phyloP scores from a whole-genome alignment of 2,888 invertebrate genomes.

The Frankliniella intonsa region DNA sequence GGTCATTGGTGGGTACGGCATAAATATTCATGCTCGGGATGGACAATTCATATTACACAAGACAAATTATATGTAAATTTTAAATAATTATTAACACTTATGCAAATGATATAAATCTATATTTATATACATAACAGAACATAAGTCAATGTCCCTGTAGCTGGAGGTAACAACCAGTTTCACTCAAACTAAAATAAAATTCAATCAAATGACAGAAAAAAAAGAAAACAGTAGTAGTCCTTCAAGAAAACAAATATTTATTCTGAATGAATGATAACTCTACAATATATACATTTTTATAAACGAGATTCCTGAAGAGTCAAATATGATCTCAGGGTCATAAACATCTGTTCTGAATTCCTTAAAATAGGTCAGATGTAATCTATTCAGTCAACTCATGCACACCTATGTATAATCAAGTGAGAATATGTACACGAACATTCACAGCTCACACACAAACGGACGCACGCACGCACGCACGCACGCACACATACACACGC shows the following conservation, averaged over 20 bases:
- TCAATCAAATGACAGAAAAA: background rate
- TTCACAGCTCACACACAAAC: background rate
- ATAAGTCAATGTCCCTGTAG: background rate
- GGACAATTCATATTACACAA: background rate
- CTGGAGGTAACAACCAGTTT: constrained; percentile 10
- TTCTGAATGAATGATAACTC: background rate
- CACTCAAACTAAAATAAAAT: background rate
- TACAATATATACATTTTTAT: constrained; percentile 2
- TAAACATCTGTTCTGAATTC: background rate
- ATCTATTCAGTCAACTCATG: background rate
- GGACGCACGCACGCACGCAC: background rate
- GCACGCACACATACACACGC: background rate
- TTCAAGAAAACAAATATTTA: constrained; percentile 15
- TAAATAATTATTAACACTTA: constrained; percentile 26
- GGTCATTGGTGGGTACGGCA: constrained; percentile 12
- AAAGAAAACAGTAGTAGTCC: constrained; percentile 19
- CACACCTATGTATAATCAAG: background rate
- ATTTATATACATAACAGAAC: constrained; percentile 9
- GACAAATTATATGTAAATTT: constrained; percentile 9
- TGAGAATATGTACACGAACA: background rate
- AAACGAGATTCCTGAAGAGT: constrained; percentile 12
- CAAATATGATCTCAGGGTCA: constrained; percentile 3
- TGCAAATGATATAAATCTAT: constrained; percentile 24
- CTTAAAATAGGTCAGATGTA: constrained; percentile 5
- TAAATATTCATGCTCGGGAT: background rate